Evolutionary conservation across 2,888 invertebrate genomes (phyloP).

Genomic region (Melolontha melolontha): DNA sequence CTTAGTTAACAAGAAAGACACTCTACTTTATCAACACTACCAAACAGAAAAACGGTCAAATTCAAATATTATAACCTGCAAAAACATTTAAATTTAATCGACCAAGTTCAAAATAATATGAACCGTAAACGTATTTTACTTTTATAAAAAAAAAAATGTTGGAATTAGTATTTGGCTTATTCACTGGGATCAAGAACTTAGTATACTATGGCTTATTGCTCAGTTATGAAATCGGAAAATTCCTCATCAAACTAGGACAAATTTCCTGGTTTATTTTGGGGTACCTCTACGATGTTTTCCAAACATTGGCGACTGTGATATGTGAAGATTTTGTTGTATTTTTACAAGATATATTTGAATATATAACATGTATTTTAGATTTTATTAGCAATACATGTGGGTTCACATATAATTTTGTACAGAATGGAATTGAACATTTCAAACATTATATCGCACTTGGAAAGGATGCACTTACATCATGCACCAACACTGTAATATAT

Average conservation of each 20-base stretch:
- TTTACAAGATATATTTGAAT: conserved; percentile 50
- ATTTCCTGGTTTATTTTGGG: conserved; percentile 39
- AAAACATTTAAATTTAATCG: background rate
- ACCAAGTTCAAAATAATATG: conserved; percentile 5
- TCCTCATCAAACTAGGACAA: conserved; percentile 47
- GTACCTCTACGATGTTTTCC: conserved; percentile 40
- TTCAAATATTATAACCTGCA: conserved; percentile 21
- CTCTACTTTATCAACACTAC: too few relatives aligned
- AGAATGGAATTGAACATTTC: conserved; percentile 24
- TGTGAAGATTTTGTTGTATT: conserved; percentile 55
- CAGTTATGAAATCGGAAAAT: conserved; percentile 55
- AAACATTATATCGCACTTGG: conserved; percentile 2
- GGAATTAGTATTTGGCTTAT: conserved; percentile 40
- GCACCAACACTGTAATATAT: conserved; percentile 24
- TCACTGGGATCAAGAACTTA: conserved; percentile 42
- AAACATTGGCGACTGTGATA: conserved; percentile 47
- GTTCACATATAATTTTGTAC: conserved; percentile 30
- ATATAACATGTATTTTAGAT: conserved; percentile 13
- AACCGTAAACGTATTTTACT: conserved; percentile 2
- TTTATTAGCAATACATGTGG: conserved; percentile 18
- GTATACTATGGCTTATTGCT: conserved; percentile 43
- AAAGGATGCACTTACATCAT: conserved; percentile 4
- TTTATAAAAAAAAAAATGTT: conserved; percentile 46
- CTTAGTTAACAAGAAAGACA: too few relatives aligned
- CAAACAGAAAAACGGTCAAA: background rate